Evolutionary conservation across 2,888 invertebrate species (phyloP), one percentile per base, ranked within the genome.

Genomic region (Spodoptera exigua): DNA sequence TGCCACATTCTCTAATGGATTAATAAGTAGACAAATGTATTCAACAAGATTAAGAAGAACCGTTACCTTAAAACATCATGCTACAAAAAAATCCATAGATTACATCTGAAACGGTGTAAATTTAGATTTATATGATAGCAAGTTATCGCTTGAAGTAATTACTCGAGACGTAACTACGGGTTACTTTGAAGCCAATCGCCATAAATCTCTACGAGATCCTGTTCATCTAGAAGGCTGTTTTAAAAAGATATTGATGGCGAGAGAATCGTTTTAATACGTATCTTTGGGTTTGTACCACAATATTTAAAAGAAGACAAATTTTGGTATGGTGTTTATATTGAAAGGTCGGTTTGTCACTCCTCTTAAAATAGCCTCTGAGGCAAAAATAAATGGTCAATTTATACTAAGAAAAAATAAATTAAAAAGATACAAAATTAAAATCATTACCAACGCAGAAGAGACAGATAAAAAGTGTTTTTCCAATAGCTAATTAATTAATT

Each of bases 21-120:
- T 73, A 45, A 52, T 69, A 63, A 60, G 57, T 40, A 59, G 63
- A 74, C 57, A 74, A 74, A 71, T 63, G 46, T 53, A 36, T 40
- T 32, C 16, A 48, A 40, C 34, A 34, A 52, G 17, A 47, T 49
- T 39, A 34, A 45, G 11, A 46, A 44, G 18, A 35, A 64, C 71
- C 52, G 71, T 74, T 74, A 68, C 2, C 16, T 5, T 17, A 46
- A 27, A 10, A 12, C 13, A 7, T 2, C 13, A 27, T 41, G 17
- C 27, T 27, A 27, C 27, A 27, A 45, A 37, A 61, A 44, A 46
- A 39, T 9, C 3, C 4, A 10, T 11, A 14, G n/a, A 32, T 12
- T 10, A 27, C 48, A 36, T 37, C 12, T 5, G 27, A 40, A 55
- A 49, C 45, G 45, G 61, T 66, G 61, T 34, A 32, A 56, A 58